Base-by-base conservation (phyloP, 2,797 vertebrate genomes). In the Ctenochaetus hawaiiensis region DNA sequence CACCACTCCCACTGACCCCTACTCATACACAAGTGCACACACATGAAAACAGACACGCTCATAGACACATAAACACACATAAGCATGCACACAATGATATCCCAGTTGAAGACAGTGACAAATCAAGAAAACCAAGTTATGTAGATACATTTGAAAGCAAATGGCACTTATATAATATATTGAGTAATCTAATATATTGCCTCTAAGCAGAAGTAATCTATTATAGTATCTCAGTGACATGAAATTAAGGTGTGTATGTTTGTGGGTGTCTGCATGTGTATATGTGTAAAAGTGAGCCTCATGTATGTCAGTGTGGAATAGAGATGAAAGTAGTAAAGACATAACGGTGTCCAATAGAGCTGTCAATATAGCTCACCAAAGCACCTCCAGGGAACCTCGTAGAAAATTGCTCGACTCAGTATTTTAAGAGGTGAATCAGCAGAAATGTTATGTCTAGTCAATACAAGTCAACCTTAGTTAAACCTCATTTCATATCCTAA, bases 1-100 rank as follows among this genome's bases (percentile, higher is more conserved):
- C 92, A 86, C 92, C 92, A 85, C 91, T 94, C 95, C 96, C 94
- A 94, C 87, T 92, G 91, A 94, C 93, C 94, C 87, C 87, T 83
- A 87, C 92, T 86, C 87, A 83, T 80, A 92, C 84, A 83, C 87
- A 87, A 81, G 51, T 78, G 79, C 80, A 80, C 85, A 85, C 81
- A 81, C 82, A 86, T 60, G 68, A 77, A 63, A 64, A 71, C 49
- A 80, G 45, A 71, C 63, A 67, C 64, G 63, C 39, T 45, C 41
- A 60, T 34, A 54, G 18, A 58, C 2, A 69, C 43, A 67, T 51
- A 84, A 26, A 79, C 52, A 78, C 41, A 54, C 22, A 51, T 56
- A 60, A n/a, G 78, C 54, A 44, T 7, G 30, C 12, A 22, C 17
- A 8, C 45, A 37, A 20, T 64, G 30, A 34, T 70, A 60, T 56